A percentile compares a stretch with the other conserved stretches of the same genome.
Conservation (phyloP, 1,140 invertebrate genomes). For the Nephotettix cincticeps region DNA sequence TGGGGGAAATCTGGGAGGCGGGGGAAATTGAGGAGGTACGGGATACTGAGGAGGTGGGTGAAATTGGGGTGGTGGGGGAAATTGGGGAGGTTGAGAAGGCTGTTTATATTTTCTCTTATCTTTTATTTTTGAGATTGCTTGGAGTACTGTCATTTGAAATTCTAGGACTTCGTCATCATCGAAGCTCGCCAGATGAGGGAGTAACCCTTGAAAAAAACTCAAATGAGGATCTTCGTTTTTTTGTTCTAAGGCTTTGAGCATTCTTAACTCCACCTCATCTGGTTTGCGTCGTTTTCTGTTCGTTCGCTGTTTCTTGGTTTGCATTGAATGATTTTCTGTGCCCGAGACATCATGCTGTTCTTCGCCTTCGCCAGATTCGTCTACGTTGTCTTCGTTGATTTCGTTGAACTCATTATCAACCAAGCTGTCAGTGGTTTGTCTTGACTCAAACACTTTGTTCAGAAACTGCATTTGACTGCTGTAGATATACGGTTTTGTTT, state of each 20-base stretch:
- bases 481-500: constrained; percentile 33
- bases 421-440: constrained; percentile 20
- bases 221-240: constrained; percentile 12
- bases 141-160: constrained; percentile 26
- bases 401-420: not conserved
- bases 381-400: not conserved
- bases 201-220: constrained; percentile 12
- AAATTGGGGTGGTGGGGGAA: not conserved
- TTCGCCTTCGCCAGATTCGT: not conserved
- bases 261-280: constrained; percentile 24
- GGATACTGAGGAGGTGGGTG: not conserved
- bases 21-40: no score
- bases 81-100: not conserved
- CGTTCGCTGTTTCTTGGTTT: not conserved
- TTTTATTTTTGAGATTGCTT: not conserved
- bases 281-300: not conserved
- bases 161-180: constrained; percentile 27
- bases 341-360: not conserved
- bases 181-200: constrained; percentile 20
- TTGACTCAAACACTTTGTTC: constrained; percentile 25
- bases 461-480: constrained; percentile 41
- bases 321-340: not conserved
- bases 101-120: not conserved
- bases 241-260: constrained; percentile 22
- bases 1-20: no score